Evolutionary conservation across 2,888 invertebrate species (phyloP).

Genomic region (Cylindroiulus punctatus): DNA sequence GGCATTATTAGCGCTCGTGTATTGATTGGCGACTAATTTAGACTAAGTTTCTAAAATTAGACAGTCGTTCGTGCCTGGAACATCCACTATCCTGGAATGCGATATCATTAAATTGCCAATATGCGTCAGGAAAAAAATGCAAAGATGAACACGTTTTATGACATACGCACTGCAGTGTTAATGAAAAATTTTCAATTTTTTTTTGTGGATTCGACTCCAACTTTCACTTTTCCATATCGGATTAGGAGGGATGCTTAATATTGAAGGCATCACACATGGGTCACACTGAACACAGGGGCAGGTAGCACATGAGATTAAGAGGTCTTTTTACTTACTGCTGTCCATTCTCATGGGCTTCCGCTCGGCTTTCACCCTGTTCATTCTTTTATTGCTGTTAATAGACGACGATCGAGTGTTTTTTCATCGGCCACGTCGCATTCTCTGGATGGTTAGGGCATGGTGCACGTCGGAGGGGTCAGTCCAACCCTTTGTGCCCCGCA

Average conservation of each 20-base stretch:
- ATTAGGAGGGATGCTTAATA: not conserved
- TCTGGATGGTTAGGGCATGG: not conserved
- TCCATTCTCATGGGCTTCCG: conserved; percentile 42
- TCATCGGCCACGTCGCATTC: conserved; percentile 1
- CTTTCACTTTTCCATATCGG: not conserved
- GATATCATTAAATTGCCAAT: too few relatives aligned
- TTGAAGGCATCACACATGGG: not conserved
- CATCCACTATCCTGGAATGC: too few relatives aligned
- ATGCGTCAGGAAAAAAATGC: not conserved
- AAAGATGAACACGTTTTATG: not conserved
- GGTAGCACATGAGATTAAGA: not conserved
- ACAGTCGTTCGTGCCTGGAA: too few relatives aligned
- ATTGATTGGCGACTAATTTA: not conserved
- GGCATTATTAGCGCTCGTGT: not conserved
- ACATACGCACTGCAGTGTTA: conserved; percentile 4
- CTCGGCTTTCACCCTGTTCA: conserved; percentile 42
- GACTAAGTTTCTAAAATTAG: not conserved
- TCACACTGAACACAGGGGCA: conserved; percentile 4
- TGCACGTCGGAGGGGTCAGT: not conserved
- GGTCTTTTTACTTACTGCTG: conserved; percentile 29
- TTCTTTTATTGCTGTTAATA: conserved; percentile 37
- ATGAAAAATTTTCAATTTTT: not conserved
- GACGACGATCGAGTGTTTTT: not conserved
- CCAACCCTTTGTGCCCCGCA: not conserved
- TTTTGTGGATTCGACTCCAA: not conserved